Evolutionary conservation across 2,888 invertebrate species (phyloP).

Genomic region (Oscheius onirici): DNA sequence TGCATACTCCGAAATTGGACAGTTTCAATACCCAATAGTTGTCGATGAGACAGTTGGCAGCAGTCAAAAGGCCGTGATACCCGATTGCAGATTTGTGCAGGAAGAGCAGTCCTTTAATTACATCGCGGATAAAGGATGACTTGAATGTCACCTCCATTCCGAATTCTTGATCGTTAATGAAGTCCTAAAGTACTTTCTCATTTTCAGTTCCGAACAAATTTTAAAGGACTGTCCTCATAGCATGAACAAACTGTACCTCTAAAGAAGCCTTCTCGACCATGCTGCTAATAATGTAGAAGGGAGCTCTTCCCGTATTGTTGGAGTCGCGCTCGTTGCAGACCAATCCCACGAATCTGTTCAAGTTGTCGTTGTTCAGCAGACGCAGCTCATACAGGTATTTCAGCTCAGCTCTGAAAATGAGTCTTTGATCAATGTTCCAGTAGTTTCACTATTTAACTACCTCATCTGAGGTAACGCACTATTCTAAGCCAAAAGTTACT

Average conservation of each 20-base stretch:
- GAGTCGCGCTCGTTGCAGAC: constrained; percentile 58
- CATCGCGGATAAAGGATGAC: constrained; percentile 68
- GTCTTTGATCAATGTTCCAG: no score
- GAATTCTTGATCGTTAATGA: constrained; percentile 62
- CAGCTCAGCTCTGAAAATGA: constrained; percentile 49
- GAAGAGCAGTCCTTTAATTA: constrained; percentile 63
- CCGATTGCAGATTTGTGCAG: constrained; percentile 64
- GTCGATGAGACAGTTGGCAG: constrained; percentile 66
- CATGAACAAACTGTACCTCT: constrained; percentile 47
- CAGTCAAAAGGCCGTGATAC: constrained; percentile 62
- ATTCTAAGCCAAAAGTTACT: no score
- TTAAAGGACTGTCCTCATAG: no score
- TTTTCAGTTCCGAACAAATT: not conserved
- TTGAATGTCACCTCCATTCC: constrained; percentile 67
- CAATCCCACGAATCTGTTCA: constrained; percentile 64
- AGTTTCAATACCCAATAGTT: constrained; percentile 69
- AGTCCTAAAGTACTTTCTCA: constrained; percentile 52
- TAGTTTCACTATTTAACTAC: no score
- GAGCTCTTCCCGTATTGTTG: constrained; percentile 12
- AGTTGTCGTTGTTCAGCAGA: constrained; percentile 65
- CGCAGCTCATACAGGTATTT: constrained; percentile 62
- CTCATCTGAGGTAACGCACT: no score
- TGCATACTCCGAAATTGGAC: constrained; percentile 62
- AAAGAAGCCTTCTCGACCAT: constrained; percentile 66
- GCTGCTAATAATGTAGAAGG: constrained; percentile 58